Evolutionary conservation across 2,113 vertebrate species (phyloP), one percentile per base, ranked within the genome.

Genomic region (Nymphicus hollandicus): DNA sequence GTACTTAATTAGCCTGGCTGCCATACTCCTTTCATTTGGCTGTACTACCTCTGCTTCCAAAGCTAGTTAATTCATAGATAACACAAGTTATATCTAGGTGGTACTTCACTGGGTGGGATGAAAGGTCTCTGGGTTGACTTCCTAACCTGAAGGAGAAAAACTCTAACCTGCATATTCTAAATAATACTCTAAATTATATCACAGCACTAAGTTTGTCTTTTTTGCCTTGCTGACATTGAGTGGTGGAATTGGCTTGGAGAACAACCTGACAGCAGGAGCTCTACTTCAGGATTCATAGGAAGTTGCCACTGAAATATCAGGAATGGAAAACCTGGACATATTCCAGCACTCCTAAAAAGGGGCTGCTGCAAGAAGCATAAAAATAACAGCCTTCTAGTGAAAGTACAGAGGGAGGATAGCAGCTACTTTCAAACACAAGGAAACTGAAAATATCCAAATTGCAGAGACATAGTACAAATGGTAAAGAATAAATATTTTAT

Each of bases 1-100:
- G 77, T 71, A 91, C 89, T 88, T 86, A 93, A 91, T 89, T 87
- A 89, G 43, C 52, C 39, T 27, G 39, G 61, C 73, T 87, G 64
- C 33, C 52, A 84, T 33, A 39, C 29, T 87, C 13, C 9, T 55
- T 56, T 72, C 84, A 72, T 83, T 82, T 95, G 44, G 35, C 74
- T 79, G 33, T 50, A 74, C 39, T 60, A 68, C 43, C 78, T 89
- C 41, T 73, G 41, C 17, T 81, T 94, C 35, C 74, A 69, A 91
- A 88, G 46, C 16, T 14, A 71, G 33, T 31, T 78, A 43, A 37
- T 43, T 81, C 8, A 2, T 35, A 74, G 29, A 14, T 81, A 87
- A 24, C 28, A 14, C 31, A 37, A 53, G 28, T 53, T 53, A 9
- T 66, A 20, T 71, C 50, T 88, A 85, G 65, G 47, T 60, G 35